Conservation (phyloP, 2,888 invertebrate species). For the Eretmocerus hayati region DNA sequence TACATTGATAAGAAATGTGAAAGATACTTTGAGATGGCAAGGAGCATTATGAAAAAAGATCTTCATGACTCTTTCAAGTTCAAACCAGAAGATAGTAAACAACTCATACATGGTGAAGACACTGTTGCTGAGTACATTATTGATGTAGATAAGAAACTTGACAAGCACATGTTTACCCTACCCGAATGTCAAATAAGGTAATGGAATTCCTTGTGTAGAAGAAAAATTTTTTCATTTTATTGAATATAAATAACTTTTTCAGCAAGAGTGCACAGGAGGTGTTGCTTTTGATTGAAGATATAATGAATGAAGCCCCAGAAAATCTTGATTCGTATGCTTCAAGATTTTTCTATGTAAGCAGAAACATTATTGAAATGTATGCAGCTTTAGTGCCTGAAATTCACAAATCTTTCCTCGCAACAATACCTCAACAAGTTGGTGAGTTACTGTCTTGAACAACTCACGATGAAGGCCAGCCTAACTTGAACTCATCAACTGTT, state of each 20-base stretch:
- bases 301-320: slow-evolving; percentile 60
- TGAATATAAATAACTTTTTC: slow-evolving; percentile 16
- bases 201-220: slow-evolving; percentile 33
- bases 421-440: slow-evolving; percentile 83
- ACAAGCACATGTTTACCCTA: slow-evolving; percentile 44
- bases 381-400: slow-evolving; percentile 69
- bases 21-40: slow-evolving; percentile 61
- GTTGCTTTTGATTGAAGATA: slow-evolving; percentile 56
- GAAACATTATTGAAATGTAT: slow-evolving; percentile 71
- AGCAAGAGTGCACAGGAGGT: slow-evolving; percentile 61
- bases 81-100: slow-evolving; percentile 30
- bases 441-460: too few species aligned
- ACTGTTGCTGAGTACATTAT: not conserved
- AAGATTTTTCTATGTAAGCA: slow-evolving; percentile 62
- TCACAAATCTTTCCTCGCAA: slow-evolving; percentile 72
- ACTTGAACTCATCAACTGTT: too few species aligned
- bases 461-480: too few species aligned
- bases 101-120: slow-evolving; percentile 23
- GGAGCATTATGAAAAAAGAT: slow-evolving; percentile 71
- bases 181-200: slow-evolving; percentile 53
- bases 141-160: slow-evolving; percentile 32
- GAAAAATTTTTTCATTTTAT: too few species aligned
- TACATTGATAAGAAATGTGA: slow-evolving; percentile 73
- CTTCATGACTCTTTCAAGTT: slow-evolving; percentile 61
- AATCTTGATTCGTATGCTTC: slow-evolving; percentile 58